A percentile compares a stretch with the other conserved stretches of the same genome.
These are phyloP conservation scores for Condylura cristata DNA, from an alignment of 2,113 vertebrate genomes.

Conservation along the genomic window DNA sequence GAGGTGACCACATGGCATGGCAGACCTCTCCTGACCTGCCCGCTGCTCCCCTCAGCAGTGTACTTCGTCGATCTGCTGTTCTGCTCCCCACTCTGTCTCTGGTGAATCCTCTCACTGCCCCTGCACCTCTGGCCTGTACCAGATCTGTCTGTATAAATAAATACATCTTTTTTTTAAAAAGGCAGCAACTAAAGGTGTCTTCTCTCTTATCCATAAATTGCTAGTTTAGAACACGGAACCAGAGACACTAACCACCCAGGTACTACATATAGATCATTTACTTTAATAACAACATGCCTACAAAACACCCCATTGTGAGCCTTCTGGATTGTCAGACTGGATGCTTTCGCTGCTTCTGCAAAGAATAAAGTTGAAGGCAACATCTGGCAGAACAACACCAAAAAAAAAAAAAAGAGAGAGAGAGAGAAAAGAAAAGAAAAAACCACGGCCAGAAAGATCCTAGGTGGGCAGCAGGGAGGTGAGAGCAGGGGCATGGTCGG, in stretches of 20 bases:
- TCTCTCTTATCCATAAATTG: neutral
- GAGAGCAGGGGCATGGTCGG: neutral
- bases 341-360: neutral
- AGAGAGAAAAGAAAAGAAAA: neutral
- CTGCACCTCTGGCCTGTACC: too few relatives aligned
- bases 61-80: too few relatives aligned
- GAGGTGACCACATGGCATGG: too few relatives aligned
- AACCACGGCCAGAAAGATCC: neutral
- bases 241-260: neutral
- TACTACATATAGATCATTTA: neutral
- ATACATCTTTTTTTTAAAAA: too few relatives aligned
- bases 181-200: neutral
- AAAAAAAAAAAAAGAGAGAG: too few relatives aligned
- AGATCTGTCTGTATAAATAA: too few relatives aligned
- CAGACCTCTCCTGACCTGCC: too few relatives aligned
- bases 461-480: neutral
- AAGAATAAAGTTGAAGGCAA: slow-evolving; percentile 3
- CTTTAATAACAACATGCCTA: neutral
- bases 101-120: too few relatives aligned
- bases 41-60: too few relatives aligned
- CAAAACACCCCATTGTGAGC: neutral
- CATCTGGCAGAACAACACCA: slow-evolving; percentile 44
- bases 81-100: too few relatives aligned
- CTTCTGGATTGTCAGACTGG: neutral
- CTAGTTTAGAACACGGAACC: neutral